Base-by-base conservation (phyloP, 2,797 vertebrate genomes). In the Eremophila alpestris region DNA sequence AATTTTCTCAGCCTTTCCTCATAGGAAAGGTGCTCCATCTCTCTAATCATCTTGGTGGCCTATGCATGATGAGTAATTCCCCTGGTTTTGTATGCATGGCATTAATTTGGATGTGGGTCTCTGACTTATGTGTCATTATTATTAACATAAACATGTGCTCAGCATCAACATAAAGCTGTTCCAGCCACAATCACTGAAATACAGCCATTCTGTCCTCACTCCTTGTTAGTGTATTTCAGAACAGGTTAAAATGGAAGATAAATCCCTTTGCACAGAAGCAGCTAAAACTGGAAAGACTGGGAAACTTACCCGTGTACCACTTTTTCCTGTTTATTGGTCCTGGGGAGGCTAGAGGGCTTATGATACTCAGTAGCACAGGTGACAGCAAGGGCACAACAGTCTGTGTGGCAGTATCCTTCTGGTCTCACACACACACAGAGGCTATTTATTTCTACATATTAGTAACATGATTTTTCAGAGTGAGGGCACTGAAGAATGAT, bases 131-230 rank as follows among this genome's bases (percentile, higher is more conserved):
- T 79, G 59, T 54, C 59, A n/a, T 69, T 74, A 48, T 87, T 77
- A 62, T 86, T 68, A 81, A 81, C 5, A 18, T 65, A 85, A 92
- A 76, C 55, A 67, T 51, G 40, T 2, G 4, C n/a, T 82, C 77
- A 84, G 59, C 67, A 69, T 78, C 80, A 95, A 86, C 70, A 73
- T 76, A 74, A 89, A 78, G 49, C 56, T 88, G 17, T 87, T 91
- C 56, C 80, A 93, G 85, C 49, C 34, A 22, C 82, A 83, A 26
- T 30, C 5, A 8, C 58, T 85, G 79, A 92, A 86, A 87, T n/a
- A 7, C 16, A 85, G 58, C 10, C 36, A 10, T 64, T 76, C 41
- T 88, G 32, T 36, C 73, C 78, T 7, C 1, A 40, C 13, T 86
- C 19, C 17, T 65, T 52, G 41, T 65, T n/a, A 8, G 19, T n/a